A percentile compares a stretch with the other conserved stretches of the same genome.
phyloP scores from a whole-genome alignment of 2,888 invertebrate genomes.

The Strigamia transsilvanica region DNA sequence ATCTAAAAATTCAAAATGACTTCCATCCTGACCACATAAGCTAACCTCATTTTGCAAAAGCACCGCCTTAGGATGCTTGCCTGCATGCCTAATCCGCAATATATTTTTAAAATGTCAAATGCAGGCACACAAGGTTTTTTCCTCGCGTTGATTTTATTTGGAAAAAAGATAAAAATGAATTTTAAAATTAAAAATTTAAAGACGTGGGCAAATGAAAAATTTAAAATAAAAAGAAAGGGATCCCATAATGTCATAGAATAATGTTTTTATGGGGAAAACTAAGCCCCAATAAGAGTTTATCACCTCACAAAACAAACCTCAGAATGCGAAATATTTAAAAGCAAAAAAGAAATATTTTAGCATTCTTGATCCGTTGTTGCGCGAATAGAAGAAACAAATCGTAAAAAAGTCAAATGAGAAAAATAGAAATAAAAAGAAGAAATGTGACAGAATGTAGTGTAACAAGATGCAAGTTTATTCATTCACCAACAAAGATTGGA shows the following conservation, averaged over 20 bases:
- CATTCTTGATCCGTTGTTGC: too few species aligned
- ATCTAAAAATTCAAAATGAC: constrained; percentile 27
- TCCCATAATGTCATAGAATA: not conserved
- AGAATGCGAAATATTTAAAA: not conserved
- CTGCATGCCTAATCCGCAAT: not conserved
- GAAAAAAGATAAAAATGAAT: too few species aligned
- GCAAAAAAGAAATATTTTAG: not conserved
- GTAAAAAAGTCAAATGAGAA: not conserved
- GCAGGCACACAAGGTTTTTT: not conserved
- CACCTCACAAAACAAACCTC: not conserved
- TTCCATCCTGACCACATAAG: constrained; percentile 21
- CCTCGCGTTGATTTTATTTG: not conserved
- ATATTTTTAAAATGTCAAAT: not conserved
- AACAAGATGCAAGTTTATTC: constrained; percentile 1
- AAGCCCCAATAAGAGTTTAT: not conserved
- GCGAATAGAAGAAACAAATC: too few species aligned
- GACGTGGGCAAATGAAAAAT: too few species aligned
- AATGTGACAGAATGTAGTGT: not conserved
- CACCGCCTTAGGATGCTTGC: constrained; percentile 21
- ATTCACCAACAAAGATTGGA: constrained; percentile 28
- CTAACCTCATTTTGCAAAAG: constrained; percentile 6
- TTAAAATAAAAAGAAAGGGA: not conserved
- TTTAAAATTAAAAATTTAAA: too few species aligned
- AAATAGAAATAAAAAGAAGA: not conserved
- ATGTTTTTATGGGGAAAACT: not conserved